Percentiles rank a stretch among this genome's conserved stretches.
Evolutionary conservation across 2,113 vertebrate species (phyloP).

Genomic region (Calidris pugnax): DNA sequence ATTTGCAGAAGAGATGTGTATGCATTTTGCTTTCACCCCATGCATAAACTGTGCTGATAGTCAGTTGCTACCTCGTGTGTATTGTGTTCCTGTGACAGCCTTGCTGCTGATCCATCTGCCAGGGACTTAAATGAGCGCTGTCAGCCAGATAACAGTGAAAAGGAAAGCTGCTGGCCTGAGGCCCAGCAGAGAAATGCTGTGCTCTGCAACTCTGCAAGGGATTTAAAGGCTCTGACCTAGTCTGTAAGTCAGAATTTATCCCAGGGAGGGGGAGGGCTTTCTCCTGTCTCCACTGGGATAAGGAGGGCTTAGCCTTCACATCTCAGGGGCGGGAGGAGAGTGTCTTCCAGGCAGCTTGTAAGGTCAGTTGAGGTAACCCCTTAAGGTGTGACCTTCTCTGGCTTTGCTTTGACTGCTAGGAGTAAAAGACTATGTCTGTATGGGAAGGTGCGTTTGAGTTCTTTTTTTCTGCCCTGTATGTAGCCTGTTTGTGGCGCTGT

Average conservation of each 20-base stretch:
- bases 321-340: neutral
- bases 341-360: neutral
- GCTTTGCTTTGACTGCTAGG: neutral
- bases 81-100: neutral
- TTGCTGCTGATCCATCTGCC: neutral
- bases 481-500: neutral
- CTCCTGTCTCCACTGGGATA: neutral
- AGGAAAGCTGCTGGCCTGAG: neutral
- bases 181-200: neutral
- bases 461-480: neutral
- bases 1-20: neutral
- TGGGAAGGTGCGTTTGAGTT: accelerated
- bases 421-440: neutral
- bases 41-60: neutral
- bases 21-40: neutral
- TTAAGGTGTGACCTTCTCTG: neutral
- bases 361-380: neutral
- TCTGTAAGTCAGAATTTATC: neutral
- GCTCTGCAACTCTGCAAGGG: neutral
- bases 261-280: neutral
- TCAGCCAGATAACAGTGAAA: neutral
- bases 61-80: neutral
- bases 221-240: neutral
- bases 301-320: neutral
- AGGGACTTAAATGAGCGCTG: neutral